These are phyloP conservation scores for Bradypodion pumilum DNA, from an alignment of 2,797 vertebrate species.

Conservation along the genomic window DNA sequence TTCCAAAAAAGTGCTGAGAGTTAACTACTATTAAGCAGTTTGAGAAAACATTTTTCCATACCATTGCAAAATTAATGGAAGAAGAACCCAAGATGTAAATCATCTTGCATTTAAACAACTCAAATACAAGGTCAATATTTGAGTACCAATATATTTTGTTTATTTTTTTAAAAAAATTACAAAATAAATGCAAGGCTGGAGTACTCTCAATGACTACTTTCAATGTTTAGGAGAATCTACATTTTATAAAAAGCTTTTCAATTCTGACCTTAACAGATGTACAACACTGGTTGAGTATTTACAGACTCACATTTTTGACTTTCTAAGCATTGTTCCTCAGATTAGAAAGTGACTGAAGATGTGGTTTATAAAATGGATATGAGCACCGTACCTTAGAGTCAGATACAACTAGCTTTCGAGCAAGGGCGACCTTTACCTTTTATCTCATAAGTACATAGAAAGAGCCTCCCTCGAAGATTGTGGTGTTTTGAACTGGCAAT, in stretches of 20 bases:
- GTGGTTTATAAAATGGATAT: too few relatives aligned
- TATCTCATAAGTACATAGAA: too few relatives aligned
- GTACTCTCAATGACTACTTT: not conserved
- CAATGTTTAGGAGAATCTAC: not conserved
- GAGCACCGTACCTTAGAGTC: too few relatives aligned
- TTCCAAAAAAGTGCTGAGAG: slow-evolving; percentile 48
- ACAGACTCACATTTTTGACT: not conserved
- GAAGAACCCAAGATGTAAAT: not conserved
- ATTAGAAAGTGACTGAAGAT: not conserved
- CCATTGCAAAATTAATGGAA: not conserved
- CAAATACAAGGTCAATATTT: too few relatives aligned
- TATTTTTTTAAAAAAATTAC: not conserved
- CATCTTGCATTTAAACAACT: not conserved
- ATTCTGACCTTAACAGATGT: not conserved
- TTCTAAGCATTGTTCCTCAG: not conserved
- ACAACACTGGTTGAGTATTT: too few relatives aligned
- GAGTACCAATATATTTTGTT: not conserved
- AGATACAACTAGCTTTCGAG: too few relatives aligned
- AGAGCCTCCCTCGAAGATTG: too few relatives aligned
- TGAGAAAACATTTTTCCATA: not conserved
- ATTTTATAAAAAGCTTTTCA: not conserved
- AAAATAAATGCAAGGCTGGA: not conserved
- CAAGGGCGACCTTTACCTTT: too few relatives aligned
- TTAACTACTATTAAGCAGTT: slow-evolving; percentile 45
- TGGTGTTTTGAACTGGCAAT: too few relatives aligned